Evolutionary conservation across 1,140 invertebrate species (phyloP), one percentile per base, ranked within the genome.

Genomic region (Dufourea novaeangliae): DNA sequence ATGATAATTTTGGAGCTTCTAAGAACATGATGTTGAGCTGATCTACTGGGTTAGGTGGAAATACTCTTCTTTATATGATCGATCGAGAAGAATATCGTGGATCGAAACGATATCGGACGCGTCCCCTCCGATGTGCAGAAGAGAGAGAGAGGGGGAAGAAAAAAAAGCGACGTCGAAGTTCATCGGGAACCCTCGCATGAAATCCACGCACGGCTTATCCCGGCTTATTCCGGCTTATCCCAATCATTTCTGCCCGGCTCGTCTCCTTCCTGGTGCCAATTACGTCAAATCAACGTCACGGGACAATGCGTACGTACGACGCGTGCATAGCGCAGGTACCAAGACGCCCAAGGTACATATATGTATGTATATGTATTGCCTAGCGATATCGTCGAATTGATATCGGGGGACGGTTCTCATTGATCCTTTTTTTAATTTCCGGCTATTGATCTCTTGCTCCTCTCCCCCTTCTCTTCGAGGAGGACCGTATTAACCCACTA

Each of bases 211-310:
- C 57, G 70, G 92, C 88, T 92, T 91, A 92, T 92, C 91, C 90
- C 80, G 78, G 91, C 89, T 92, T 90, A 92, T 90, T 86, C 87
- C 87, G 82, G 91, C 91, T 92, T 92, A 92, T 92, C 91, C 91
- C 91, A 92, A 92, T 92, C 92, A 92, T 92, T 92, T 87, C 86
- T 88, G 80, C 75, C 89, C 89, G 84, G 87, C 74, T 88, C 87
- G 85, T 78, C 86, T 88, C 87, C 85, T 89, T 88, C 88, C 90
- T 90, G 90, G 90, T 92, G 90, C 91, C 92, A 92, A 92, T 92
- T 92, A 92, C 88, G 88, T 86, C 92, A 88, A 91, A 92, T 92
- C 91, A 92, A 91, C 78, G 91, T 92, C 92, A 91, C 76, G 79
- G 78, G 77, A 91, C 90, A 92, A 92, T 91, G 73, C 37, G 46